Evolutionary conservation across 1,140 invertebrate genomes (phyloP).

Genomic region (Steinernema khuongi): DNA sequence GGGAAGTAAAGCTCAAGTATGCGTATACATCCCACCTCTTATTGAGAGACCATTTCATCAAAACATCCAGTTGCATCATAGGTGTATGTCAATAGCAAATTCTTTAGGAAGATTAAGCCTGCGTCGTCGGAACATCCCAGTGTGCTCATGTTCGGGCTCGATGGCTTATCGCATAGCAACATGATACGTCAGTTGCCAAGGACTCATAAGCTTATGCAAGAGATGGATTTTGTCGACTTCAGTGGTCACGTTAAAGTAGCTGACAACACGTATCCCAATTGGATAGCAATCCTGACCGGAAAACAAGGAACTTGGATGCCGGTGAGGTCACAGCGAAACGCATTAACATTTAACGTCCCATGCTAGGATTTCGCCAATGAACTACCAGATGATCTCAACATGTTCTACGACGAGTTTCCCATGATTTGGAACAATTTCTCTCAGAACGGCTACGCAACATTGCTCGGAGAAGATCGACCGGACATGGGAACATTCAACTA

Average conservation of each 20-base stretch:
- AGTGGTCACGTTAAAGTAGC: conserved; percentile 31
- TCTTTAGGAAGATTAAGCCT: neutral
- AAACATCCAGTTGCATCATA: too few species aligned
- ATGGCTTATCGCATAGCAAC: conserved; percentile 31
- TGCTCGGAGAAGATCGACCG: conserved; percentile 47
- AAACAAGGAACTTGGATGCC: conserved; percentile 18
- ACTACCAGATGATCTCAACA: neutral
- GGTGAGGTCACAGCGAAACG: conserved; percentile 1
- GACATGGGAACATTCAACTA: conserved; percentile 60
- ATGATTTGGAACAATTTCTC: conserved; percentile 73
- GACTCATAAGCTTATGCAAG: conserved; percentile 28
- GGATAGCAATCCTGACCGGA: conserved; percentile 30
- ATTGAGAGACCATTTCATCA: too few species aligned
- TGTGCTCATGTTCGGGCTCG: conserved; percentile 34
- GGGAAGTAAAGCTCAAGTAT: too few species aligned
- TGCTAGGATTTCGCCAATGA: neutral
- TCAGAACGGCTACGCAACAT: conserved; percentile 34
- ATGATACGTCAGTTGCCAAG: conserved; percentile 33
- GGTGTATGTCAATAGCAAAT: conserved; percentile 15
- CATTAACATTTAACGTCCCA: neutral
- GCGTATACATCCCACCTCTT: too few species aligned
- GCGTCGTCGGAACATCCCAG: conserved; percentile 14
- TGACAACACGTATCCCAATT: conserved; percentile 35
- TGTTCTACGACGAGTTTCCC: conserved; percentile 68
- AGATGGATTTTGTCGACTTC: conserved; percentile 31